Conservation (phyloP, 2,888 invertebrate genomes). For the Loripinus fragilis region DNA sequence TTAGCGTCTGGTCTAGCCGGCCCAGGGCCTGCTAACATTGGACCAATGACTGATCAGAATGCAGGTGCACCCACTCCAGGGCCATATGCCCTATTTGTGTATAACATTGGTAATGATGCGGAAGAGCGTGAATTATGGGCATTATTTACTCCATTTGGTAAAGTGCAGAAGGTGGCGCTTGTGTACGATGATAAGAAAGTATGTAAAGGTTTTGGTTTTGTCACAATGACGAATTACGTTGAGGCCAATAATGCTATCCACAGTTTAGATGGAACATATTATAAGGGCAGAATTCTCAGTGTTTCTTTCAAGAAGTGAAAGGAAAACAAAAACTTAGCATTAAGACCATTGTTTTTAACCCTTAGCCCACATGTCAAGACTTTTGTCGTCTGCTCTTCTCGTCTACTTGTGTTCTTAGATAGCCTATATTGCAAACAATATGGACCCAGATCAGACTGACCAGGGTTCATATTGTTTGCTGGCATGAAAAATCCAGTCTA, state of each 20-base stretch:
- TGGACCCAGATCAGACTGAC: too few relatives aligned
- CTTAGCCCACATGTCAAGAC: too few relatives aligned
- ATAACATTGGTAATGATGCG: slow-evolving; percentile 83
- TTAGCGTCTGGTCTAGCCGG: slow-evolving; percentile 16
- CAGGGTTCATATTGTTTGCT: too few relatives aligned
- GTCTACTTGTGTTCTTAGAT: too few relatives aligned
- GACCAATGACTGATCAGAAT: slow-evolving; percentile 9
- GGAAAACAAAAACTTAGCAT: too few relatives aligned
- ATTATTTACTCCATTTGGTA: slow-evolving; percentile 82
- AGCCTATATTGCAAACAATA: too few relatives aligned
- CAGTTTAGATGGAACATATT: slow-evolving; percentile 81
- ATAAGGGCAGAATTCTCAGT: slow-evolving; percentile 81
- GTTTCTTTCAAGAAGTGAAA: slow-evolving; percentile 76
- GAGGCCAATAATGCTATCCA: slow-evolving; percentile 83
- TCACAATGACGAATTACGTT: slow-evolving; percentile 83
- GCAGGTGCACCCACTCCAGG: slow-evolving; percentile 44
- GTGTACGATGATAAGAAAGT: slow-evolving; percentile 81
- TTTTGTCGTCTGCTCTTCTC: too few relatives aligned
- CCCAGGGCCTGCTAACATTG: slow-evolving; percentile 18
- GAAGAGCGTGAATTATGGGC: slow-evolving; percentile 82
- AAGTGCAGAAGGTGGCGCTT: slow-evolving; percentile 83
- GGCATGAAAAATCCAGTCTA: too few relatives aligned
- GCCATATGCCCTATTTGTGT: slow-evolving; percentile 80
- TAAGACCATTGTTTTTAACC: too few relatives aligned
- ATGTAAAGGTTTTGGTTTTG: slow-evolving; percentile 83